Evolutionary conservation across 2,797 vertebrate species (phyloP).

Genomic region (Pagetopsis macropterus): DNA sequence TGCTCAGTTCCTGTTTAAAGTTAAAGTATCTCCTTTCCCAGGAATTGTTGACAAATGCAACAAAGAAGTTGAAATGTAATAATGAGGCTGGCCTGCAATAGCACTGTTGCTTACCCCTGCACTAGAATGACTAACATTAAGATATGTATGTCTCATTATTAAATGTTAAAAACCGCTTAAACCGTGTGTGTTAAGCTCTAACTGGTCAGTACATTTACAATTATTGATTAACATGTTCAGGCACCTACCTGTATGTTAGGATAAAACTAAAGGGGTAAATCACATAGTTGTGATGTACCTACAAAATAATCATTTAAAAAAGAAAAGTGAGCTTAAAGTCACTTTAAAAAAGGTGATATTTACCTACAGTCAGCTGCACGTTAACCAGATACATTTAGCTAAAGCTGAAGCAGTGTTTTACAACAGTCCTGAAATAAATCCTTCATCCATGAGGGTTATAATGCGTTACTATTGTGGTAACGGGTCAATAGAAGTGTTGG

Average conservation of each 20-base stretch:
- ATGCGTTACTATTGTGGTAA: too few species aligned
- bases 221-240: background rate
- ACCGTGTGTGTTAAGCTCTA: background rate
- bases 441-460: too few species aligned
- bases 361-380: background rate
- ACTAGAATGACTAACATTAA: background rate
- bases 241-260: background rate
- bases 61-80: too few species aligned
- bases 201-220: background rate
- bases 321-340: too few species aligned
- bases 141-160: background rate
- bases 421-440: background rate
- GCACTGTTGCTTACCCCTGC: too few species aligned
- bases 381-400: background rate
- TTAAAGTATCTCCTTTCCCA: background rate
- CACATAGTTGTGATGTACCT: too few species aligned
- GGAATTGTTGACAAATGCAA: background rate
- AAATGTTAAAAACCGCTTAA: background rate
- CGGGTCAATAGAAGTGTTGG: too few species aligned
- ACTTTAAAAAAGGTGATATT: background rate
- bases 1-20: background rate
- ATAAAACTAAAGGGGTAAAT: background rate
- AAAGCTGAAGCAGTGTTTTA: too few species aligned
- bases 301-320: background rate
- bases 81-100: too few species aligned